Conservation (phyloP, 2,113 vertebrate species). For the Rana temporaria region DNA sequence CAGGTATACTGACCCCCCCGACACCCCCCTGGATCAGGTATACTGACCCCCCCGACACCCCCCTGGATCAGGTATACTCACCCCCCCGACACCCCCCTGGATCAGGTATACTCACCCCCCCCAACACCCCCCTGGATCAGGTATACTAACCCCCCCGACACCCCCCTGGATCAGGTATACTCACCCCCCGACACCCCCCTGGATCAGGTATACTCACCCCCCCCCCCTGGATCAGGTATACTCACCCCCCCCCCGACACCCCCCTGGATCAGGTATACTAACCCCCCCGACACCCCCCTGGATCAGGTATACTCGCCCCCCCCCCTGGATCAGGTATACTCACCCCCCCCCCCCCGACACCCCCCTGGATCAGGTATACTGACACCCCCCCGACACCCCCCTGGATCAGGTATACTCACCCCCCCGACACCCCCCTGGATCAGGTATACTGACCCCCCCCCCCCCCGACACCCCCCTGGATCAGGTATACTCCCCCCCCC, state of each 20-base stretch:
- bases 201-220: slow-evolving; percentile 83
- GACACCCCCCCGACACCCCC: slow-evolving; percentile 71
- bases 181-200: slow-evolving; percentile 70
- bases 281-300: slow-evolving; percentile 72
- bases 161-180: slow-evolving; percentile 82
- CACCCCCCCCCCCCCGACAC: too few species aligned
- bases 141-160: slow-evolving; percentile 74
- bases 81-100: slow-evolving; percentile 73
- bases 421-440: slow-evolving; percentile 75
- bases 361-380: slow-evolving; percentile 81
- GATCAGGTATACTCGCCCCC: slow-evolving; percentile 84
- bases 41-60: slow-evolving; percentile 65
- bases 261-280: slow-evolving; percentile 81
- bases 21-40: slow-evolving; percentile 83
- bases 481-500: slow-evolving; percentile 81
- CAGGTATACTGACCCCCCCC: slow-evolving; percentile 84
- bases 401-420: slow-evolving; percentile 82
- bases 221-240: slow-evolving; percentile 83
- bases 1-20: too few species aligned
- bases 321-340: slow-evolving; percentile 81
- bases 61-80: slow-evolving; percentile 81
- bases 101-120: slow-evolving; percentile 83
- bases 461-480: slow-evolving; percentile 76
- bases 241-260: slow-evolving; percentile 67
- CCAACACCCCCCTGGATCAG: slow-evolving; percentile 79